Evolutionary conservation across 2,113 vertebrate genomes (phyloP).

Genomic region (Tapirus terrestris): DNA sequence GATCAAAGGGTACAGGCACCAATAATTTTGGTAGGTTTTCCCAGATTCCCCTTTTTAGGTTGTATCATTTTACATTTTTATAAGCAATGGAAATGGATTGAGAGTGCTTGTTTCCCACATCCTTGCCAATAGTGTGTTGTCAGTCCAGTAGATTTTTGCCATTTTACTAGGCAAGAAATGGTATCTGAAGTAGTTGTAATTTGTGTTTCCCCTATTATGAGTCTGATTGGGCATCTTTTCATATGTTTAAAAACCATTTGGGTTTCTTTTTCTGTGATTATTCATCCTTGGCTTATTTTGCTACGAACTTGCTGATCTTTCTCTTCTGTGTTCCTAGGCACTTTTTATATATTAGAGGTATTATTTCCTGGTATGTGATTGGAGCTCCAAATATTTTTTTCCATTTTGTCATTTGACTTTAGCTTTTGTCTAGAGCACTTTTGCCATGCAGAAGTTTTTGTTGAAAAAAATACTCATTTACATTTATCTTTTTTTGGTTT

Average conservation of each 20-base stretch:
- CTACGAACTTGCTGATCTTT: conserved; percentile 17
- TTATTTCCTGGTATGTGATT: neutral
- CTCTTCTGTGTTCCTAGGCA: neutral
- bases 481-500: neutral
- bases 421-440: neutral
- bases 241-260: conserved; percentile 19
- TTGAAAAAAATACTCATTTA: neutral
- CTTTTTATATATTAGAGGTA: neutral
- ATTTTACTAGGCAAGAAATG: neutral
- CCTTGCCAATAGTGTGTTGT: neutral
- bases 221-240: neutral
- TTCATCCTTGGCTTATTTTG: neutral
- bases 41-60: neutral
- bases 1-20: neutral
- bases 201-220: neutral
- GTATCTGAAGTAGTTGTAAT: conserved; percentile 14
- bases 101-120: neutral
- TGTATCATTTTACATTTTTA: neutral
- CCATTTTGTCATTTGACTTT: conserved; percentile 22
- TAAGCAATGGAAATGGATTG: neutral
- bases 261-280: conserved; percentile 27
- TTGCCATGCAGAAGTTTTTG: neutral
- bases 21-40: neutral
- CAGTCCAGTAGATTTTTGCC: neutral
- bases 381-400: neutral